A percentile compares a stretch with the other conserved stretches of the same genome.
Conservation (phyloP, 2,113 vertebrate species). For the Cairina moschata region DNA sequence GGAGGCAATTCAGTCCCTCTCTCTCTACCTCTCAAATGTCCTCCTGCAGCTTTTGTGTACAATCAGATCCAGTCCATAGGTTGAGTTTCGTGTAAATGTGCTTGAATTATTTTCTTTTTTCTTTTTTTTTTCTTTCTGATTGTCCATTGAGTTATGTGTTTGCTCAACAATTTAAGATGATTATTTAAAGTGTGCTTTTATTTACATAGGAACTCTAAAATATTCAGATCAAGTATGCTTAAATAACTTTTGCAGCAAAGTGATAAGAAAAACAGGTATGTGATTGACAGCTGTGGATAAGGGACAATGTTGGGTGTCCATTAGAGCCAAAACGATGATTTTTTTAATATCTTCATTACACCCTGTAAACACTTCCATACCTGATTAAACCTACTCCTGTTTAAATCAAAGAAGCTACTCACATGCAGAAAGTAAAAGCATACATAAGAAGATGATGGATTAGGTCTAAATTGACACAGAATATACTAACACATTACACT, state of each 20-base stretch:
- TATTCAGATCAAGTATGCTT: background rate
- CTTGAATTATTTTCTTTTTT: background rate
- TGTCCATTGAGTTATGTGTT: background rate
- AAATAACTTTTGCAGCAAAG: constrained; percentile 14
- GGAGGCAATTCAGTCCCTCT: background rate
- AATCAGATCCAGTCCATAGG: background rate
- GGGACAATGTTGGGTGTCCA: background rate
- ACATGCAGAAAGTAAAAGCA: background rate
- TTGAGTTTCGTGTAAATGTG: background rate
- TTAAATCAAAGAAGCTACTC: background rate
- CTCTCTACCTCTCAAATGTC: background rate
- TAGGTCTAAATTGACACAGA: background rate
- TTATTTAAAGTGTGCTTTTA: background rate
- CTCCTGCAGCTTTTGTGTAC: background rate
- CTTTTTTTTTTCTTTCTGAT: background rate
- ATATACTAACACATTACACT: background rate
- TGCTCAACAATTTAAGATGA: background rate
- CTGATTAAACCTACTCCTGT: background rate
- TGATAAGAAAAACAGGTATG: constrained; percentile 10
- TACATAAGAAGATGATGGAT: background rate
- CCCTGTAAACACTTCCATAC: background rate
- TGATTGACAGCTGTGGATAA: background rate
- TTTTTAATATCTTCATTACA: background rate
- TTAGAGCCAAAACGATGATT: background rate
- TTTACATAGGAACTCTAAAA: background rate